Conservation (phyloP, 2,113 vertebrate genomes). For the Syngnathoides biaculeatus region DNA sequence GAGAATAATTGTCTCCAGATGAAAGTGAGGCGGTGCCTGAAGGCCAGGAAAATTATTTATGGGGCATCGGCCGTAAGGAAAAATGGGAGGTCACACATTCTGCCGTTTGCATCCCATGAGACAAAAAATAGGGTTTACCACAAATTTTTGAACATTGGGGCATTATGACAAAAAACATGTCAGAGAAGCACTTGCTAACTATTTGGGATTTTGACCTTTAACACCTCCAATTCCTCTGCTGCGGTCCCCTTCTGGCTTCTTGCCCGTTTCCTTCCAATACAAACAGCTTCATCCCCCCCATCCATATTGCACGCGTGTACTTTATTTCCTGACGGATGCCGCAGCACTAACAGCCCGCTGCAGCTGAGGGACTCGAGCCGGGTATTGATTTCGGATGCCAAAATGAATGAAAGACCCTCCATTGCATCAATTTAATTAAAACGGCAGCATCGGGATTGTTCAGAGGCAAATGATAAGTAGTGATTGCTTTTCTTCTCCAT, state of each 20-base stretch:
- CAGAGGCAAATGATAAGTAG: background rate
- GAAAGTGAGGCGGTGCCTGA: too few species aligned
- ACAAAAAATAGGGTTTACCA: too few species aligned
- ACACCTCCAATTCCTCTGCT: background rate
- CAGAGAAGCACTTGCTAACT: too few species aligned
- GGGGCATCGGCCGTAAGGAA: too few species aligned
- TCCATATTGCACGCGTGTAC: background rate
- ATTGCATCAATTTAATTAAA: constrained; percentile 49
- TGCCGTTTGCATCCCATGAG: too few species aligned
- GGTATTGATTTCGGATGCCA: constrained; percentile 54
- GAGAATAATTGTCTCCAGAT: too few species aligned
- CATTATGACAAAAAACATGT: too few species aligned
- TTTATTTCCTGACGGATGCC: constrained; percentile 12
- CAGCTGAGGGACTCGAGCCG: background rate
- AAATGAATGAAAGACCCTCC: constrained; percentile 24
- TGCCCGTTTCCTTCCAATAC: background rate
- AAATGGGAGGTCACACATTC: too few species aligned
- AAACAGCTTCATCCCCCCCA: background rate
- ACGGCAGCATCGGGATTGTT: constrained; percentile 1
- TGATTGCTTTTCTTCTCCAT: background rate
- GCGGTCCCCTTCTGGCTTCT: background rate
- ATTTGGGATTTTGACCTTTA: background rate
- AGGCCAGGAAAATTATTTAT: too few species aligned
- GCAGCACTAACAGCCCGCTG: constrained; percentile 11
- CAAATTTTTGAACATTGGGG: too few species aligned